Evolutionary conservation across 1,140 invertebrate species (phyloP).

Genomic region (Rhyzopertha dominica): DNA sequence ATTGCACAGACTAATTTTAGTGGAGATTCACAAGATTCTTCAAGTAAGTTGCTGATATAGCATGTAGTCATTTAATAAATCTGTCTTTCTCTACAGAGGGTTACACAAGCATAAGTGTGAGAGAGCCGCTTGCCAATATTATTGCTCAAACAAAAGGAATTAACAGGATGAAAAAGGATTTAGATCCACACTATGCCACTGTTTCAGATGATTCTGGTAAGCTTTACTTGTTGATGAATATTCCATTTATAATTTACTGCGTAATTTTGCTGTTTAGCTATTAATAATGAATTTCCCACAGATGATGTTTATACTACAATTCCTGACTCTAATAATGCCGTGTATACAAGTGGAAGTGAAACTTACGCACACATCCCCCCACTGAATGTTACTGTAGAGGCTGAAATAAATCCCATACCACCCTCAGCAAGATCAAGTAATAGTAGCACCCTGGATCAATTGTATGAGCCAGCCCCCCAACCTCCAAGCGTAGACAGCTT

Average conservation of each 20-base stretch:
- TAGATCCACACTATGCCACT: constrained; percentile 74
- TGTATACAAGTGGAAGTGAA: constrained; percentile 77
- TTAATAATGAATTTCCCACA: constrained; percentile 40
- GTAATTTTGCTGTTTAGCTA: not conserved
- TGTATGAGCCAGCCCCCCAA: constrained; percentile 39
- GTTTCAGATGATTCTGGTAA: constrained; percentile 80
- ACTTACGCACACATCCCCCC: constrained; percentile 84
- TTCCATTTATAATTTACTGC: not conserved
- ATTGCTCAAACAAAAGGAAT: constrained; percentile 51
- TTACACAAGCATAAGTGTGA: constrained; percentile 85
- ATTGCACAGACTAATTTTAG: constrained; percentile 68
- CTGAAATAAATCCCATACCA: constrained; percentile 48
- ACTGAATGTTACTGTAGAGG: constrained; percentile 50
- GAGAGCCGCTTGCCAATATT: constrained; percentile 76
- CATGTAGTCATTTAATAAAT: not conserved
- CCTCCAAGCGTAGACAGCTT: constrained; percentile 58
- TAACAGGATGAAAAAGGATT: constrained; percentile 48
- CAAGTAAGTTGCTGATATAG: constrained; percentile 51
- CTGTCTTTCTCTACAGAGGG: constrained; percentile 59
- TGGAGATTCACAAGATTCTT: constrained; percentile 79
- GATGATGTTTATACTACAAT: constrained; percentile 89
- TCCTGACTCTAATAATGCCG: constrained; percentile 66
- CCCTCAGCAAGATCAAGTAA: constrained; percentile 21
- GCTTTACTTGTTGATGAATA: constrained; percentile 13
- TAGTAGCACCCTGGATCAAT: constrained; percentile 18